phyloP scores from a whole-genome alignment of 2,888 invertebrate species.

The Eretmocerus hayati region DNA sequence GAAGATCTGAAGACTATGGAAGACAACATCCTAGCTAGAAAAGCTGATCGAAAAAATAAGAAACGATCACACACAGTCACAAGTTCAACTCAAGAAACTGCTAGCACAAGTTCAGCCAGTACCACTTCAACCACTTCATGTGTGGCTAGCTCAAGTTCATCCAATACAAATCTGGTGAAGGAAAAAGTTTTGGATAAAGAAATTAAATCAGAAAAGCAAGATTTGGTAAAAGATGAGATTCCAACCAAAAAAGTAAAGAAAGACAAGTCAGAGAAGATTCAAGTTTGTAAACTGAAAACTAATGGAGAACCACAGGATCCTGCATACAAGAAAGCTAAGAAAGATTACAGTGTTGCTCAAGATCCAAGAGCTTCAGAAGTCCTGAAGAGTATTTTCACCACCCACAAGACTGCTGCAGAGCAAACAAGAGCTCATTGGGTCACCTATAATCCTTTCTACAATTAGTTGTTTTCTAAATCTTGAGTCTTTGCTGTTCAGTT shows the following conservation, averaged over 20 bases:
- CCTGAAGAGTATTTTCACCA: constrained; percentile 91
- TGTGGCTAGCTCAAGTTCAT: constrained; percentile 11
- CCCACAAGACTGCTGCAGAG: constrained; percentile 77
- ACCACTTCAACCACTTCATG: constrained; percentile 13
- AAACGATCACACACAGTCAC: constrained; percentile 55
- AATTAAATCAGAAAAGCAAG: constrained; percentile 1
- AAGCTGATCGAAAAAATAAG: constrained; percentile 59
- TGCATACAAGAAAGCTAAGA: constrained; percentile 68
- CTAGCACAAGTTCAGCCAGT: constrained; percentile 16
- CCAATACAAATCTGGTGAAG: constrained; percentile 16
- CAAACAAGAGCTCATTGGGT: constrained; percentile 94
- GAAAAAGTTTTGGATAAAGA: too few species aligned
- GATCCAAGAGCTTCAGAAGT: constrained; percentile 87
- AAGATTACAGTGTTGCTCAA: constrained; percentile 77
- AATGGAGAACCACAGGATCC: constrained; percentile 52
- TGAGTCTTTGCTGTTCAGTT: too few species aligned
- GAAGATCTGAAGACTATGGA: constrained; percentile 53
- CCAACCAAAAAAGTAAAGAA: constrained; percentile 40
- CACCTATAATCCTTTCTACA: constrained; percentile 94
- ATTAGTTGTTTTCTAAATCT: too few species aligned
- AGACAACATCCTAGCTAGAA: constrained; percentile 58
- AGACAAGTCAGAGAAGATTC: constrained; percentile 47
- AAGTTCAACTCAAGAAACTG: constrained; percentile 29
- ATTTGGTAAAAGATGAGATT: constrained; percentile 23
- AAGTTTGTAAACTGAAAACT: constrained; percentile 33